A percentile compares a stretch with the other conserved stretches of the same genome.
Conservation (phyloP, 35 echinoderm and acorn worm species). For the Eucidaris tribuloides region DNA sequence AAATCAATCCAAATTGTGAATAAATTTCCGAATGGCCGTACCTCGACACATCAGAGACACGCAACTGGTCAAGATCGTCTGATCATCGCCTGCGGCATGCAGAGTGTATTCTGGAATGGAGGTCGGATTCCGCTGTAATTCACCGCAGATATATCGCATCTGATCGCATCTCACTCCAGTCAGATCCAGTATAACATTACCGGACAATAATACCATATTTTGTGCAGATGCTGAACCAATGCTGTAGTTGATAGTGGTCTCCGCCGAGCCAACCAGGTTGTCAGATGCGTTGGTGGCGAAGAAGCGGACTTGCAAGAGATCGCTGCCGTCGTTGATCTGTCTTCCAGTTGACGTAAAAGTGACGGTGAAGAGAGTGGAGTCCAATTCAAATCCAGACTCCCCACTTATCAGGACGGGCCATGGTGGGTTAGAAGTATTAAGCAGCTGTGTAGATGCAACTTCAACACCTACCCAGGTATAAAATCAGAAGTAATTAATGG, state of each 20-base stretch:
- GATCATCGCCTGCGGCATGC: constrained; percentile 24
- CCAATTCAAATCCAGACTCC: constrained; percentile 20
- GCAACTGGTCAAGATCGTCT: constrained; percentile 28
- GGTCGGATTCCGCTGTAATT: constrained; percentile 12
- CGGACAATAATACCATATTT: background rate
- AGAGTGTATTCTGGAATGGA: constrained; percentile 53
- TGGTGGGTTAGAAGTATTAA: background rate
- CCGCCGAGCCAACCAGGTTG: background rate
- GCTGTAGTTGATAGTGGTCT: background rate
- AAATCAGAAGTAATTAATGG: no score
- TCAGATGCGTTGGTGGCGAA: constrained; percentile 36
- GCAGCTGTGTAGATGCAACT: constrained; percentile 12
- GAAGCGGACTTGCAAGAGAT: constrained; percentile 42
- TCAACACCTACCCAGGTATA: constrained; percentile 28
- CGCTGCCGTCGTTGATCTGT: background rate
- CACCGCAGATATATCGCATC: constrained; percentile 64
- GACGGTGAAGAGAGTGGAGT: background rate
- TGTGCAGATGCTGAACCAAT: background rate
- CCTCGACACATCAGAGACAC: constrained; percentile 19
- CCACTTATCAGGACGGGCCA: constrained; percentile 51
- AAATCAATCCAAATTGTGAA: background rate
- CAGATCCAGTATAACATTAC: constrained; percentile 27
- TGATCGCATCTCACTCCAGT: constrained; percentile 53
- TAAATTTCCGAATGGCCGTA: background rate
- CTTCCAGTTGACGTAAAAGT: constrained; percentile 14